Evolutionary conservation across 2,888 invertebrate species (phyloP), one percentile per base, ranked within the genome.

Genomic region (Rapana venosa): DNA sequence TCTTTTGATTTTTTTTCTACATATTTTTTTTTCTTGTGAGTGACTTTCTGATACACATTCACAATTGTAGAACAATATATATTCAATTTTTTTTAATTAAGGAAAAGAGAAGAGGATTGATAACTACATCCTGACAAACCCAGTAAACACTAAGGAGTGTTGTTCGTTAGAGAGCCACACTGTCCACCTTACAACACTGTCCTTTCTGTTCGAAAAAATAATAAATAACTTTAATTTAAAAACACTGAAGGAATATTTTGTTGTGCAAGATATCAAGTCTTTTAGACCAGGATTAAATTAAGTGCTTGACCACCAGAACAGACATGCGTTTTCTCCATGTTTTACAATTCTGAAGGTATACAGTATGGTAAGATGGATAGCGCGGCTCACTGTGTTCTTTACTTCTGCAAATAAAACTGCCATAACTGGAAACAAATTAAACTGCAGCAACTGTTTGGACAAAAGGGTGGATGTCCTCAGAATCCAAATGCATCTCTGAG

Each of bases 401-500:
- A 86, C 66, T 86, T 86, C 35, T 30, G 61, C 36, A 17, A n/a
- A 58, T 84, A 88, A 36, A 79, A 56, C 56, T 56, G 79, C 35
- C 61, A n/a, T 58, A 61, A 30, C 32, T 20, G 20, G 20, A 81
- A 26, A n/a, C 61, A 79, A 87, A 58, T 90, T 90, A 91, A 87
- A 88, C 91, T 85, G 91, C 92, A 88, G 90, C 89, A 89, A 92
- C 90, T 58, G 92, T 87, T 56, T 90, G 91, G 58, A 92, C 90
- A 86, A 87, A 91, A 32, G 90, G 22, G 58, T 88, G 89, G 70
- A 88, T 90, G 47, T 92, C 92, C 20, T 94, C 94, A 61, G 88
- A 87, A 91, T 94, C 93, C 90, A 93, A 93, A 92, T 92, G 93
- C 92, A 94, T 88, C 92, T 94, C 94, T 91, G 93, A 92, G 90